Evolutionary conservation across 2,113 vertebrate genomes (phyloP).

Genomic region (Climacteris rufus): DNA sequence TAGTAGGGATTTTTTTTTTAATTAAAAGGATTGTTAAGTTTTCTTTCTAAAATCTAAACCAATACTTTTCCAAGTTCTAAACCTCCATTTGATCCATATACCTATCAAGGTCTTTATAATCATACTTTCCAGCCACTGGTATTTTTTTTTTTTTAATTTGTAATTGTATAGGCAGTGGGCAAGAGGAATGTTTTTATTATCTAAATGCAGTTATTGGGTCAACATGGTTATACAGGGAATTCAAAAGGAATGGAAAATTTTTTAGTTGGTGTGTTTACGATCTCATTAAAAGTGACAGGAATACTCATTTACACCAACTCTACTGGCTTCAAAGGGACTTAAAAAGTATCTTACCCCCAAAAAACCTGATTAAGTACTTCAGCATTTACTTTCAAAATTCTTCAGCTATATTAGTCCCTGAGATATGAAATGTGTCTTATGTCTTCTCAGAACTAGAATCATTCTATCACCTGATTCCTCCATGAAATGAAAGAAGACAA

Average conservation of each 20-base stretch:
- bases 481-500: neutral
- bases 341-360: neutral
- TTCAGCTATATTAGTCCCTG: neutral
- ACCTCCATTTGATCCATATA: neutral
- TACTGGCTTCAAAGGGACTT: neutral
- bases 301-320: neutral
- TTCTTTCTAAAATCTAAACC: neutral
- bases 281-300: neutral
- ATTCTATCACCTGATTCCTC: neutral
- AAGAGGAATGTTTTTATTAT: neutral
- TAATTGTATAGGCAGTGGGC: neutral
- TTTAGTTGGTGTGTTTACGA: neutral
- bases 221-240: neutral
- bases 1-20: conserved; percentile 26
- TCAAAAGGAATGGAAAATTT: neutral
- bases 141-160: neutral
- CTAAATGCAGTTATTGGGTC: neutral
- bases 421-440: neutral
- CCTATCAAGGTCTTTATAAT: neutral
- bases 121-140: neutral
- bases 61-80: neutral
- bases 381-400: neutral
- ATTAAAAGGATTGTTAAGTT: neutral
- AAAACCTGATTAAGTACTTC: neutral
- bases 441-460: neutral